Evolutionary conservation across 2,113 vertebrate genomes (phyloP).

Genomic region (Halichoerus grypus): DNA sequence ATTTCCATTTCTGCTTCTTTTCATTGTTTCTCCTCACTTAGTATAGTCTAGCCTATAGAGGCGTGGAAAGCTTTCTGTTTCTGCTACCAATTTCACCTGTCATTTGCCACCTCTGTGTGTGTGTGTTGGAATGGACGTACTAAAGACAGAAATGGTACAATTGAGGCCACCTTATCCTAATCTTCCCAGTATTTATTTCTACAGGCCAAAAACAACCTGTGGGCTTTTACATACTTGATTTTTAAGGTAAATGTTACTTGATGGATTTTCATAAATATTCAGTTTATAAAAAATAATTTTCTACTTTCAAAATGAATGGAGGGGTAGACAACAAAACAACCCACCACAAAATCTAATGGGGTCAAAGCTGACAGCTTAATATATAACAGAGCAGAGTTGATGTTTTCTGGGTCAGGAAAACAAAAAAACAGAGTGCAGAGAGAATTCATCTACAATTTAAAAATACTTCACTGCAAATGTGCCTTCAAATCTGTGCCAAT

Average conservation of each 20-base stretch:
- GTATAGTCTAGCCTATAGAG: too few relatives aligned
- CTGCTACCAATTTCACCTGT: background rate
- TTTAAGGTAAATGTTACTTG: background rate
- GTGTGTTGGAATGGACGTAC: background rate
- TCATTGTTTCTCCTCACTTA: background rate
- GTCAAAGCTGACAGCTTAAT: constrained; percentile 14
- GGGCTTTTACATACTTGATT: background rate
- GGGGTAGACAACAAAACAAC: background rate
- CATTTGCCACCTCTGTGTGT: background rate
- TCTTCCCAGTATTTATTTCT: background rate
- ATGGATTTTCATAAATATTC: background rate
- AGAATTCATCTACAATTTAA: constrained; percentile 50
- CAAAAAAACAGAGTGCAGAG: background rate
- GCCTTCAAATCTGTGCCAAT: constrained; percentile 33
- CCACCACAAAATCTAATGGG: background rate
- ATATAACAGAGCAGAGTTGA: constrained; percentile 4
- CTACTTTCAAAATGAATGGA: constrained; percentile 1
- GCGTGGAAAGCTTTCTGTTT: background rate
- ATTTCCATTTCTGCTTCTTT: background rate
- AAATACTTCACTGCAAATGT: constrained; percentile 38
- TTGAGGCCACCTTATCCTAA: background rate
- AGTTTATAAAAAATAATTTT: background rate
- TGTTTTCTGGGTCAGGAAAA: constrained; percentile 49
- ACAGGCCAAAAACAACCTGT: background rate
- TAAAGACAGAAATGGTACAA: background rate